phyloP scores from a whole-genome alignment of 1,140 invertebrate genomes.

The Drosophila mayri region DNA sequence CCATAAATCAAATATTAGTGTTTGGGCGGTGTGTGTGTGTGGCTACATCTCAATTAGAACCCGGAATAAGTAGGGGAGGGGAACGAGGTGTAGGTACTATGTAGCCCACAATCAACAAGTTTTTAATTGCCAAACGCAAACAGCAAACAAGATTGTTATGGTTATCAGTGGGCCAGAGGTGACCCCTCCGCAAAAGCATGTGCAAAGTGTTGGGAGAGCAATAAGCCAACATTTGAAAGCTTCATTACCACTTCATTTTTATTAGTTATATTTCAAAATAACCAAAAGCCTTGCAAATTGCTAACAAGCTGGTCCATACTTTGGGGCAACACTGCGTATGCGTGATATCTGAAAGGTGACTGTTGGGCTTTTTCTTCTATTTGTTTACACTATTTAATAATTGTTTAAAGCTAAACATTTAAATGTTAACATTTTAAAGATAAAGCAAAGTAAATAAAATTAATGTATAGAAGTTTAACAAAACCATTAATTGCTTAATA shows the following conservation, averaged over 20 bases:
- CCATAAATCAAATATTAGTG: conserved; percentile 66
- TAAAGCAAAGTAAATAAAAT: too few relatives aligned
- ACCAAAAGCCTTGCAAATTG: conserved; percentile 1
- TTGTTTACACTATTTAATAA: not conserved
- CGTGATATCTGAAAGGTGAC: not conserved
- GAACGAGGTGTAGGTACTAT: not conserved
- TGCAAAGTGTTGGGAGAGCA: not conserved
- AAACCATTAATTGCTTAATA: not conserved
- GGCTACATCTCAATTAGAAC: conserved; percentile 38
- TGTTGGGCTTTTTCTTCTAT: not conserved
- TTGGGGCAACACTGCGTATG: conserved; percentile 8
- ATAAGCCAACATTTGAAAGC: conserved; percentile 12
- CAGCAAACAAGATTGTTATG: conserved; percentile 47
- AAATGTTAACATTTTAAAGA: not conserved
- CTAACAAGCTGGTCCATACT: not conserved
- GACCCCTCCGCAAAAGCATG: conserved; percentile 15
- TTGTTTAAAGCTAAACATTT: not conserved
- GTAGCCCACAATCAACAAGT: conserved; percentile 76
- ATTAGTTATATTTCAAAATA: conserved; percentile 4
- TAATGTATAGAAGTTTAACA: not conserved
- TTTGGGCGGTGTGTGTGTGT: conserved; percentile 41
- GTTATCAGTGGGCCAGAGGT: conserved; percentile 42
- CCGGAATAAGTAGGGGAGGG: conserved; percentile 2
- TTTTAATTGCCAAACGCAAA: conserved; percentile 64
- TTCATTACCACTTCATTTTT: conserved; percentile 7